phyloP scores from a whole-genome alignment of 2,888 invertebrate species.

The Tenodera sinensis region DNA sequence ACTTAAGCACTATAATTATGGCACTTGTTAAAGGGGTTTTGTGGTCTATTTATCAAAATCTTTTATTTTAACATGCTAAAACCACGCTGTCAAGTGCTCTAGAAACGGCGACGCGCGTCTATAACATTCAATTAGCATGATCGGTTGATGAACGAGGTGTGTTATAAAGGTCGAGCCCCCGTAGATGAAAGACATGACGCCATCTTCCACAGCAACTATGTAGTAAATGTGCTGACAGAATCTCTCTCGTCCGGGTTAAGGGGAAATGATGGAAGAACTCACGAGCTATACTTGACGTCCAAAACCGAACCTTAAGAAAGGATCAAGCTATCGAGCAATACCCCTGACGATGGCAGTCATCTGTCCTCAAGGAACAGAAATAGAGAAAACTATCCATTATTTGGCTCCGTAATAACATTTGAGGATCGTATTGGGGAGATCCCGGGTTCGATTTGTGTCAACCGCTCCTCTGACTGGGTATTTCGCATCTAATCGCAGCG shows the following conservation, averaged over 20 bases:
- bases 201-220: neutral
- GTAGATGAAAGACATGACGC: neutral
- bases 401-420: too few relatives aligned
- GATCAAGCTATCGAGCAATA: too few relatives aligned
- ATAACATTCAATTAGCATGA: slow-evolving; percentile 10
- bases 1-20: slow-evolving; percentile 1
- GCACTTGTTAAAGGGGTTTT: neutral
- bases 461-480: too few relatives aligned
- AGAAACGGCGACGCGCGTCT: neutral
- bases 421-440: too few relatives aligned
- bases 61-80: neutral
- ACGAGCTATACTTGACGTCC: neutral
- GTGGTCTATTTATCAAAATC: neutral
- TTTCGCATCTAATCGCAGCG: too few relatives aligned
- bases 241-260: neutral
- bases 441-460: too few relatives aligned
- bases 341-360: too few relatives aligned
- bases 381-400: too few relatives aligned
- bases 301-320: neutral
- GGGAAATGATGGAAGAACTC: neutral
- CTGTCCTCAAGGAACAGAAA: too few relatives aligned
- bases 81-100: neutral
- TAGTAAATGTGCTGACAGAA: neutral
- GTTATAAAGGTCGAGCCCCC: neutral
- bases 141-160: slow-evolving; percentile 3